phyloP scores from a whole-genome alignment of 1,140 invertebrate species.

The Andricus grossulariae region DNA sequence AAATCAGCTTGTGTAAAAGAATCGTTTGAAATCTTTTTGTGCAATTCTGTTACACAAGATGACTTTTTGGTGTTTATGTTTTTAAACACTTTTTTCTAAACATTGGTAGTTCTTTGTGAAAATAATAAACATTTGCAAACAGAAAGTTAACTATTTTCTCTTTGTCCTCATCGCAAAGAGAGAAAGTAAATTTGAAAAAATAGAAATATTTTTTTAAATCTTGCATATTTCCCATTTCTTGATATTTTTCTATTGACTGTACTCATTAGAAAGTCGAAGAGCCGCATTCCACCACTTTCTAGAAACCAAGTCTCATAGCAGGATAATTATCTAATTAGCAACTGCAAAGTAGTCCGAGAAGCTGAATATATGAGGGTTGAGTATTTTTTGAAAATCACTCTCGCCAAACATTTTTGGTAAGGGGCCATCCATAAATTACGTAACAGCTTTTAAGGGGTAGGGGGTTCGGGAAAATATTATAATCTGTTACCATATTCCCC shows the following conservation, averaged over 20 bases:
- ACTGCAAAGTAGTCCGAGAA: neutral
- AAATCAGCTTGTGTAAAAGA: too few relatives aligned
- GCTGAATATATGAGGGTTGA: neutral
- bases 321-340: conserved; percentile 24
- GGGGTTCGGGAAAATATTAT: too few relatives aligned
- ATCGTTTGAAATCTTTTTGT: too few relatives aligned
- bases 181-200: conserved; percentile 19
- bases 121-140: conserved; percentile 5
- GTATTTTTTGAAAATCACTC: too few relatives aligned
- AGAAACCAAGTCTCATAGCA: conserved; percentile 20
- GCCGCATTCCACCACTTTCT: conserved; percentile 24
- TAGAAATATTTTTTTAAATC: conserved; percentile 9
- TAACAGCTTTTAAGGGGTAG: too few relatives aligned
- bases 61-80: too few relatives aligned
- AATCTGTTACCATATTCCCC: too few relatives aligned
- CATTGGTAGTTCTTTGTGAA: neutral
- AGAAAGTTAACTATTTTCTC: conserved; percentile 27
- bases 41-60: too few relatives aligned
- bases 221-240: conserved; percentile 12
- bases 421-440: too few relatives aligned
- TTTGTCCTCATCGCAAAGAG: conserved; percentile 9
- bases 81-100: neutral
- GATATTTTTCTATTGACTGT: conserved; percentile 32
- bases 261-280: conserved; percentile 27
- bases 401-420: too few relatives aligned